Conservation (phyloP, 1,140 invertebrate genomes). For the Eufriesea mexicana region DNA sequence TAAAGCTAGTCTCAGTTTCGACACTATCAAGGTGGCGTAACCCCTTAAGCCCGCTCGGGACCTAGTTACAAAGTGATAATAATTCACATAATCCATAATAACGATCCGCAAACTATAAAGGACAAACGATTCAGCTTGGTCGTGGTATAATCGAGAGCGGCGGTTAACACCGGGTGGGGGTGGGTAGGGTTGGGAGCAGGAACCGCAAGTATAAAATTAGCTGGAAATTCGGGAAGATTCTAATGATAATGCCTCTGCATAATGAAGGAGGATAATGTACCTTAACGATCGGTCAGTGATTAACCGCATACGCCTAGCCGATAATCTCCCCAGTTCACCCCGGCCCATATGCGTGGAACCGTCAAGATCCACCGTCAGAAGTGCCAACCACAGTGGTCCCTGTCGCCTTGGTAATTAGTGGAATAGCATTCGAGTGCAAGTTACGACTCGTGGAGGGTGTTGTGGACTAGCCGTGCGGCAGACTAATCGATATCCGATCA, state of each 20-base stretch:
- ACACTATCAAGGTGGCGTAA: not conserved
- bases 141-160: not conserved
- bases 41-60: constrained; percentile 1
- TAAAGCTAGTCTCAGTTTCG: not conserved
- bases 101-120: not conserved
- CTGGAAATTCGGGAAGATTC: constrained; percentile 8
- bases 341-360: constrained; percentile 59
- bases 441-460: constrained; percentile 73
- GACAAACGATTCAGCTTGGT: constrained; percentile 2
- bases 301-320: constrained; percentile 59
- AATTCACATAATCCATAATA: constrained; percentile 21
- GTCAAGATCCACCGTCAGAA: constrained; percentile 69
- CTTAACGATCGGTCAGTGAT: constrained; percentile 53
- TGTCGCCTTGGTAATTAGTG: constrained; percentile 77
- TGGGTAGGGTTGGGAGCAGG: not conserved
- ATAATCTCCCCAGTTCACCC: constrained; percentile 53
- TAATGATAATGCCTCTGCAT: not conserved
- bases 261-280: constrained; percentile 46
- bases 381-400: constrained; percentile 68
- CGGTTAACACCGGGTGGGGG: not conserved
- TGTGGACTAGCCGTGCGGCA: constrained; percentile 58
- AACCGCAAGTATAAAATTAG: not conserved
- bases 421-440: constrained; percentile 75
- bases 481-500: constrained; percentile 75
- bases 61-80: constrained; percentile 20